phyloP scores from a whole-genome alignment of 2,797 vertebrate genomes.

The Neosilurus mollespiculum region DNA sequence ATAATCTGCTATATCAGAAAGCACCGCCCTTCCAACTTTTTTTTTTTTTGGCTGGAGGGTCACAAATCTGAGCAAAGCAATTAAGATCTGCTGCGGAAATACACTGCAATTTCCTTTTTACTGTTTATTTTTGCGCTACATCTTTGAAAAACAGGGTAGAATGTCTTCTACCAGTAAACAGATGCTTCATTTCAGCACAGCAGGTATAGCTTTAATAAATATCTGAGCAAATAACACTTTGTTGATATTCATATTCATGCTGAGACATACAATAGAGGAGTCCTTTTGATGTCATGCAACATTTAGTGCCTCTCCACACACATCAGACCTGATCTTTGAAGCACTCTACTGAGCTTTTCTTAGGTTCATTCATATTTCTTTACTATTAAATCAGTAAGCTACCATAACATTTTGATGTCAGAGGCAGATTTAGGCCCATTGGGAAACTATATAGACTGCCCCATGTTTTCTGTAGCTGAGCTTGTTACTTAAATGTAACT shows the following conservation, averaged over 20 bases:
- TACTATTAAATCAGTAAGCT: slow-evolving; percentile 2
- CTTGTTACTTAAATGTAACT: not conserved
- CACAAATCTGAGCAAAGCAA: not conserved
- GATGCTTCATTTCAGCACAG: not conserved
- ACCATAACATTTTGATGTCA: not conserved
- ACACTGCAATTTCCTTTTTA: slow-evolving; percentile 2
- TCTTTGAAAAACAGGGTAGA: not conserved
- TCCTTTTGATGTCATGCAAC: not conserved
- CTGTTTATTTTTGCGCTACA: not conserved
- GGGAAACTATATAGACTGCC: not conserved
- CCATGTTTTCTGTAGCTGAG: not conserved
- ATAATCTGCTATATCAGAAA: no score
- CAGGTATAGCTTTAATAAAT: not conserved
- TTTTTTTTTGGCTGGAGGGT: no score
- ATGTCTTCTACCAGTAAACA: not conserved
- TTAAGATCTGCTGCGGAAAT: not conserved
- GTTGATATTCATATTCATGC: not conserved
- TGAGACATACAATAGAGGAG: not conserved
- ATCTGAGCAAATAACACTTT: not conserved
- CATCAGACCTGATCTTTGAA: not conserved
- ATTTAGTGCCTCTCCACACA: not conserved
- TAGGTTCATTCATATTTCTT: not conserved
- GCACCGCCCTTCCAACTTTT: no score
- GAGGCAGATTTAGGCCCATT: not conserved
- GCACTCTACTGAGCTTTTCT: not conserved